Percentiles rank a stretch among this genome's conserved stretches.
Evolutionary conservation across 2,888 invertebrate genomes (phyloP).

Genomic region (Napeogenes sylphis): DNA sequence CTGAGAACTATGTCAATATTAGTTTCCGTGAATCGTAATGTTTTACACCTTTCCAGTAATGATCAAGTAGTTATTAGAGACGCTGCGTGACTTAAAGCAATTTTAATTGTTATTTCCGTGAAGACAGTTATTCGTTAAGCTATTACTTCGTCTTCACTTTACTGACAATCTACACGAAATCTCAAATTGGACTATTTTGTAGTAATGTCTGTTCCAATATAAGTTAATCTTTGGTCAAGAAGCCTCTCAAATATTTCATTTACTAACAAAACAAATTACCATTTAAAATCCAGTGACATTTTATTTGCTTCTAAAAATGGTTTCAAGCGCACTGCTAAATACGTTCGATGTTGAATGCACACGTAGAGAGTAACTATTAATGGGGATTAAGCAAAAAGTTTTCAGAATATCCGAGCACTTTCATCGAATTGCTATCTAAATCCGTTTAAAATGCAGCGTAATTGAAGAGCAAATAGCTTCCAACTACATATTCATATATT

Average conservation of each 20-base stretch:
- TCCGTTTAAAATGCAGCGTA: constrained; percentile 8
- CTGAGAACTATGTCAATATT: constrained; percentile 64
- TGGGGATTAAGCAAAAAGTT: constrained; percentile 18
- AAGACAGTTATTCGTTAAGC: constrained; percentile 4
- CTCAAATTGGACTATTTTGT: neutral
- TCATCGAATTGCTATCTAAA: constrained; percentile 21
- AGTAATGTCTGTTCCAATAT: too few species aligned
- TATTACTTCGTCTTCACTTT: neutral
- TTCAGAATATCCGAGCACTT: constrained; percentile 15
- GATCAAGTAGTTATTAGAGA: constrained; percentile 21
- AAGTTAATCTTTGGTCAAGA: too few species aligned
- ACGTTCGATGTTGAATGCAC: constrained; percentile 4
- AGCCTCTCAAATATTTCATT: too few species aligned
- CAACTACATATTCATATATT: constrained; percentile 14
- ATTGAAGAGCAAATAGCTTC: constrained; percentile 20
- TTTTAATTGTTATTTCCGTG: constrained; percentile 12
- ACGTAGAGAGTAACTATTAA: constrained; percentile 20
- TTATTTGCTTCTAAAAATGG: neutral
- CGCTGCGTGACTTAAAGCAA: constrained; percentile 21
- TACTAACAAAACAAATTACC: too few species aligned
- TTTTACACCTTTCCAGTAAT: constrained; percentile 33
- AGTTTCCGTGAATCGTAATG: constrained; percentile 40
- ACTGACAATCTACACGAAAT: constrained; percentile 1
- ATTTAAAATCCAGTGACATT: neutral
- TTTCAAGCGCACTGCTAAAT: neutral